Conservation (phyloP, 2,888 invertebrate species). For the Hemistola chrysoprasaria region DNA sequence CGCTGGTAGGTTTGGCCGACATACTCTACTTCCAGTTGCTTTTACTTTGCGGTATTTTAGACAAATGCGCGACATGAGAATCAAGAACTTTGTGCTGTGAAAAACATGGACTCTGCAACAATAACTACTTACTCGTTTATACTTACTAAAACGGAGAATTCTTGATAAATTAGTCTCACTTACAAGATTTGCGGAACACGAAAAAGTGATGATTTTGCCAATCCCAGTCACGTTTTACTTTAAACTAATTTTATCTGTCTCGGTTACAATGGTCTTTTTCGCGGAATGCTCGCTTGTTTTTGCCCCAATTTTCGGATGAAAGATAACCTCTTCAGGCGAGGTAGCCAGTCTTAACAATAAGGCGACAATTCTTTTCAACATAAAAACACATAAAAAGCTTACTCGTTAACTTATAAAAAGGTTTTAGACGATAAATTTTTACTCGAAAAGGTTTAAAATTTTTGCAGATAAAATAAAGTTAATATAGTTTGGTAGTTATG, state of each 20-base stretch:
- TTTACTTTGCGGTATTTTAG: slow-evolving; percentile 32
- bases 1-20: slow-evolving; percentile 6
- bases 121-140: slow-evolving; percentile 30
- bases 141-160: slow-evolving; percentile 29
- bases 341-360: not conserved
- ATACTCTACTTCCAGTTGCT: slow-evolving; percentile 28
- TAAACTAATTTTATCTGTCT: slow-evolving; percentile 28
- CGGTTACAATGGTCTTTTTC: slow-evolving; percentile 26
- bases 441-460: no score
- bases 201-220: slow-evolving; percentile 19
- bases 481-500: no score
- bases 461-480: no score
- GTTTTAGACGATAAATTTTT: no score
- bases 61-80: no score
- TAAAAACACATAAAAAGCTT: not conserved
- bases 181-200: slow-evolving; percentile 26
- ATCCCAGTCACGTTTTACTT: slow-evolving; percentile 39
- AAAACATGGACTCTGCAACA: slow-evolving; percentile 7
- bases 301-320: slow-evolving; percentile 5
- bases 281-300: slow-evolving; percentile 27
- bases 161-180: slow-evolving; percentile 11
- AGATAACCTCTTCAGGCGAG: slow-evolving; percentile 1
- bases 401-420: not conserved
- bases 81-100: no score
- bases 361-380: slow-evolving; percentile 1